Conservation (phyloP, 2,797 vertebrate genomes). For the Okamejei kenojei region DNA sequence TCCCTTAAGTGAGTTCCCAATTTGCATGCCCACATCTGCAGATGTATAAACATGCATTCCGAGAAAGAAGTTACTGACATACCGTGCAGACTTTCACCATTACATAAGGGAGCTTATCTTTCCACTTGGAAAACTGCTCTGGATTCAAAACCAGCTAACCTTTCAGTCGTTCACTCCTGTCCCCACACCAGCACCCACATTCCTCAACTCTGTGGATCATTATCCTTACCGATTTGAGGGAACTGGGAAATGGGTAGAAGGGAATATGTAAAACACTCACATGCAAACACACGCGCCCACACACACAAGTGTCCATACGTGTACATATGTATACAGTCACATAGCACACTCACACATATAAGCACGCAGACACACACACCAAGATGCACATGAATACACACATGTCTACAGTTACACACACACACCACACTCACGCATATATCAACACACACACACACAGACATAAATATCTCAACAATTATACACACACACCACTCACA, state of each 20-base stretch:
- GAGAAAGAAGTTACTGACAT: not conserved
- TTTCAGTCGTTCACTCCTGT: not conserved
- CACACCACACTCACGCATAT: no score
- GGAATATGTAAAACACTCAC: not conserved
- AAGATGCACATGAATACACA: no score
- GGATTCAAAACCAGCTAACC: not conserved
- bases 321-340: no score
- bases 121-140: not conserved
- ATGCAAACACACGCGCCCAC: not conserved
- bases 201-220: not conserved
- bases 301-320: no score
- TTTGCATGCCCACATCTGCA: not conserved
- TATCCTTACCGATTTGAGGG: not conserved
- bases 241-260: not conserved
- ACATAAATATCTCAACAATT: no score
- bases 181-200: not conserved
- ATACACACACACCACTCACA: no score
- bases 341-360: no score
- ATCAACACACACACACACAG: no score
- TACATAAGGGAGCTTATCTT: not conserved
- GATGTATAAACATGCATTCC: not conserved
- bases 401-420: no score
- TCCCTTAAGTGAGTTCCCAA: not conserved
- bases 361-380: no score
- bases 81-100: not conserved